Base-by-base conservation (phyloP, 2,888 invertebrate species). In the Galeruca laticollis region DNA sequence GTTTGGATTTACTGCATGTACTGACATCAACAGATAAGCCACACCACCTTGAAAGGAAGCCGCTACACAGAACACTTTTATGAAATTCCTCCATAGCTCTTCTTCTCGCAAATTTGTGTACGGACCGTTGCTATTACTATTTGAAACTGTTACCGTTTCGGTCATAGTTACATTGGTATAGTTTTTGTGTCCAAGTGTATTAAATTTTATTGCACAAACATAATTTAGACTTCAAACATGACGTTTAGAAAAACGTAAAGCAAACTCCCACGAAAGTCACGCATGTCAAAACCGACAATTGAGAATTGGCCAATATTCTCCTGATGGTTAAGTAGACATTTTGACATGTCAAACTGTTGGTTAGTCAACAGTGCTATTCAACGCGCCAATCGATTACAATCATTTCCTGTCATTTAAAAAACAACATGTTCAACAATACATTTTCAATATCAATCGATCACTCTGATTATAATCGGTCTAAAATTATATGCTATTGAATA, bases 1-100 rank as follows among this genome's bases (percentile, higher is more conserved):
- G 6, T 59, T 13, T 5, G 83, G 82, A 76, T 83, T 82, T 2
- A 81, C 80, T 9, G 80, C 82, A 72, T 84, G 81, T 40, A 84
- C 65, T 4, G 85, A 85, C 84, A 85, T 84, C 51, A 84, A 61
- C 11, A 82, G 77, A 72, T 84, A 85, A 9, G 83, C 80, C 11
- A 83, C 51, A 21, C 84, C 75, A 20, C 85, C 84, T 74, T 85
- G 85, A 5, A 82, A 69, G 37, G 76, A 72, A 10, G 84, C 83
- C 2, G 79, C 78, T 31, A 77, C 43, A 62, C 77, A 79, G 56
- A 78, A 77, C 15, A 66, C 37, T 63, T 65, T 21, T 13, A 72
- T 21, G 54, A 78, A 73, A 15, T 72, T 56, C 37, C 63, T 57
- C 69, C 74, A 68, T 62, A 70, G 70, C 35, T 72, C 70, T 52